phyloP scores from a whole-genome alignment of 2,797 vertebrate species.

The Nasua narica region DNA sequence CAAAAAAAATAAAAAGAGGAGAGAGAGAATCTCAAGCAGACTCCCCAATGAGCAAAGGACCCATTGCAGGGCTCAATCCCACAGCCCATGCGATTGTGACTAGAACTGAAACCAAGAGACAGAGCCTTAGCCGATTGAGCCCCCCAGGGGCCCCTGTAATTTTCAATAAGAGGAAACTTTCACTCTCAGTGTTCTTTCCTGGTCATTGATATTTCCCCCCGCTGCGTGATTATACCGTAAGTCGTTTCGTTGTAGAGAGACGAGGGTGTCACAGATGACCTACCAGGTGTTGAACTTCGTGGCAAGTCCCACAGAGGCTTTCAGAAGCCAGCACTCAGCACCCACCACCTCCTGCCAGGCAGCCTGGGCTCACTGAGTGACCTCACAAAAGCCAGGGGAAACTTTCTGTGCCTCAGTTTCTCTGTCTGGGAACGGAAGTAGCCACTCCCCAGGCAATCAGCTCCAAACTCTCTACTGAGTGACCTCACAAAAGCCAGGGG shows the following conservation, averaged over 20 bases:
- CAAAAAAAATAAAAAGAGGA: too few relatives aligned
- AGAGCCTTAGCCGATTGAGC: too few relatives aligned
- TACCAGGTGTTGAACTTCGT: fast-evolving
- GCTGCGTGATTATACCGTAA: neutral
- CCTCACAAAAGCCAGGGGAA: neutral
- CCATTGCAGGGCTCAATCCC: neutral
- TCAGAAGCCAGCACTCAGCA: too few relatives aligned
- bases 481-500: neutral
- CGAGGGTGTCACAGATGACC: neutral
- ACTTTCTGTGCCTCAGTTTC: neutral
- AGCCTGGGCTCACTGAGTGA: neutral
- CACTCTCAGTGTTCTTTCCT: neutral
- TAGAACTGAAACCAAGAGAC: neutral
- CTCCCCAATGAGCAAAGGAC: neutral
- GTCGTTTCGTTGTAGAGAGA: neutral
- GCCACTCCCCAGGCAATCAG: neutral
- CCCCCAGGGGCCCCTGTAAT: neutral
- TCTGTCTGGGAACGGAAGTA: neutral
- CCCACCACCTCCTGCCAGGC: fast-evolving
- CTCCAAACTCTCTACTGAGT: too few relatives aligned
- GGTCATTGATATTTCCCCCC: neutral
- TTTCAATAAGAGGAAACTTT: neutral
- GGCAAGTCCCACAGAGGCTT: fast-evolving
- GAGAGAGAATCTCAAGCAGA: neutral
- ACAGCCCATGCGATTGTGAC: neutral